These are phyloP conservation scores for Epinotia bilunana DNA, from an alignment of 2,888 invertebrate species.

Conservation along the genomic window DNA sequence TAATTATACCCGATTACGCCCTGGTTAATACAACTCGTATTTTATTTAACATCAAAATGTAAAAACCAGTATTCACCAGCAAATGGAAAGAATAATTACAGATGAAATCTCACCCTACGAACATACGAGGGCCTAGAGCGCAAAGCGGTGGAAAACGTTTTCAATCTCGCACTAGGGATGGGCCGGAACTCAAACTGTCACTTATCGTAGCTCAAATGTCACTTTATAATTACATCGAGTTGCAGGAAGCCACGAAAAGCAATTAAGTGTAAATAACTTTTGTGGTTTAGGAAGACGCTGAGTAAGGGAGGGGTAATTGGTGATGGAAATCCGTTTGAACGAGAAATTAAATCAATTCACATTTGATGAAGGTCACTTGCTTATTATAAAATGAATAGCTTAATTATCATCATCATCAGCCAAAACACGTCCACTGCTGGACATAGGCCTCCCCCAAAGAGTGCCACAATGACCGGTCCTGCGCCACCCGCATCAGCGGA, in stretches of 20 bases:
- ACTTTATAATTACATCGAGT: conserved; percentile 2
- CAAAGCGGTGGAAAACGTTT: neutral
- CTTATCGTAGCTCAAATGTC: conserved; percentile 5
- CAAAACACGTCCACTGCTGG: no score
- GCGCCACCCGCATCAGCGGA: no score
- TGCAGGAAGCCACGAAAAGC: neutral
- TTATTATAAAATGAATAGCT: neutral
- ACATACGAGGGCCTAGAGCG: conserved; percentile 13
- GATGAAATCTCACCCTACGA: conserved; percentile 14
- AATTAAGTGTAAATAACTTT: conserved; percentile 11
- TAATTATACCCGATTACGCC: no score
- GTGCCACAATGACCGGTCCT: no score
- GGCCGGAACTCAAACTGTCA: neutral
- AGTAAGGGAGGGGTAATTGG: neutral
- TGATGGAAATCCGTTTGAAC: neutral
- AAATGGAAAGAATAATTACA: conserved; percentile 19
- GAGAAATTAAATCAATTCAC: neutral
- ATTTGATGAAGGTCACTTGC: neutral
- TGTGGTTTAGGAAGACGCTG: conserved; percentile 2
- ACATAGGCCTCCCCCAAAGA: no score
- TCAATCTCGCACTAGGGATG: conserved; percentile 4
- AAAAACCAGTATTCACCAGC: neutral
- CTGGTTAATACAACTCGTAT: neutral
- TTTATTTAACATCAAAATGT: neutral
- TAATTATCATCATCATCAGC: no score